These are phyloP conservation scores for Sebastes steindachneri DNA, from an alignment of 2,797 vertebrate genomes.

Conservation along the genomic window DNA sequence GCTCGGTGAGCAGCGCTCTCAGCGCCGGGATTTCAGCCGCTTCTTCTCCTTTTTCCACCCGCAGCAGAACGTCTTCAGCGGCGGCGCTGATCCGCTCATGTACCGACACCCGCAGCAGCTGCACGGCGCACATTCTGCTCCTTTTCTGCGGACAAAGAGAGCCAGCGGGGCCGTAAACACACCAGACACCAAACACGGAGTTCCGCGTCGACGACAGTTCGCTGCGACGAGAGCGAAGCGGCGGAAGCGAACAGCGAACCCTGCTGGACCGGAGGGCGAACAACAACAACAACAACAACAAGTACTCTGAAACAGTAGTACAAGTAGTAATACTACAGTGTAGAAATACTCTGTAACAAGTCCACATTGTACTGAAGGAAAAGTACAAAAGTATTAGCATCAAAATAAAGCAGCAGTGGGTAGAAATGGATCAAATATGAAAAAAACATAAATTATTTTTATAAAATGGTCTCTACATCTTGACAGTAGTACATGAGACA, in stretches of 20 bases:
- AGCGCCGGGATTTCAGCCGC: background rate
- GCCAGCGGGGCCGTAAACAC: background rate
- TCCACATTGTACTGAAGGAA: too few relatives aligned
- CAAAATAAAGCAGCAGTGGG: too few relatives aligned
- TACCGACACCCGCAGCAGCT: conserved; percentile 55
- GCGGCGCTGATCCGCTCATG: conserved; percentile 52
- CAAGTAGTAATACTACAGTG: background rate
- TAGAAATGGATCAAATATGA: too few relatives aligned
- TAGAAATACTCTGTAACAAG: background rate
- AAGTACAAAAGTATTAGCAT: too few relatives aligned
- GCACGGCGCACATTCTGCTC: conserved; percentile 29
- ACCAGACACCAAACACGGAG: background rate
- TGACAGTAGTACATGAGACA: too few relatives aligned
- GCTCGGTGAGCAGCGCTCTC: conserved; percentile 56
- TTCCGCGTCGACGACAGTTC: background rate
- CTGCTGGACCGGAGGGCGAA: background rate
- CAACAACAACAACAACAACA: background rate
- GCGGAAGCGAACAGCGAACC: background rate
- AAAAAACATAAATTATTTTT: too few relatives aligned
- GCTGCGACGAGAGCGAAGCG: background rate
- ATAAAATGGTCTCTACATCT: too few relatives aligned
- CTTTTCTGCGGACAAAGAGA: background rate
- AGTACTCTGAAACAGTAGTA: background rate
- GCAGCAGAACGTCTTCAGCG: conserved; percentile 48
- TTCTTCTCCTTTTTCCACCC: conserved; percentile 23